phyloP scores from a whole-genome alignment of 2,888 invertebrate genomes.

The Spatulosminthurus flaviceps region DNA sequence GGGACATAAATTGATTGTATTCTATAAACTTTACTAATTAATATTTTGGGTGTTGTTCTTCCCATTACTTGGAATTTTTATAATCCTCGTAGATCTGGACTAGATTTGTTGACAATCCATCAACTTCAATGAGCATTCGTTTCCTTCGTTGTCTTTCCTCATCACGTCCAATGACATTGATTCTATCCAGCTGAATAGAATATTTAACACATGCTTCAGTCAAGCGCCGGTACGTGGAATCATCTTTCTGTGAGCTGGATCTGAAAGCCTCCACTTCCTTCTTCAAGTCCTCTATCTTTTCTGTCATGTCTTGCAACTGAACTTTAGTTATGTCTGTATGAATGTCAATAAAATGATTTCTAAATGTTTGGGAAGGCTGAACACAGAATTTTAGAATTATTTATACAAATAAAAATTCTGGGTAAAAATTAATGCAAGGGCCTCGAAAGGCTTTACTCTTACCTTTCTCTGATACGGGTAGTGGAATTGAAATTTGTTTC shows the following conservation, averaged over 20 bases:
- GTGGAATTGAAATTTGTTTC: background rate
- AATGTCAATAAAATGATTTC: too few relatives aligned
- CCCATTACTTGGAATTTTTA: background rate
- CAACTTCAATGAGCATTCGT: constrained; percentile 16
- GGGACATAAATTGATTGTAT: too few relatives aligned
- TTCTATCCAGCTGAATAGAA: constrained; percentile 7
- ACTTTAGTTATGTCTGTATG: constrained; percentile 12
- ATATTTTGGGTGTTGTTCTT: too few relatives aligned
- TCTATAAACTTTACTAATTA: too few relatives aligned
- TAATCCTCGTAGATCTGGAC: background rate
- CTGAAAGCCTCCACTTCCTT: background rate
- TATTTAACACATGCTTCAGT: constrained; percentile 18
- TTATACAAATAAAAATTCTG: too few relatives aligned
- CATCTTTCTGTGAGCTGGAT: background rate
- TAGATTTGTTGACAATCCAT: background rate
- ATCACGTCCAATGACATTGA: constrained; percentile 21
- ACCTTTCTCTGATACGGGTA: background rate
- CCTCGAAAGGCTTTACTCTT: background rate
- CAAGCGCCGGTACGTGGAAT: background rate
- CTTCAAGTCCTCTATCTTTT: background rate
- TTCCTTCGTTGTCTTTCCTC: background rate
- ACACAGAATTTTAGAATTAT: background rate
- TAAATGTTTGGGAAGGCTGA: too few relatives aligned
- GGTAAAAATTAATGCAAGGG: too few relatives aligned
- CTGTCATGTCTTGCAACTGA: background rate